Base-by-base conservation (phyloP, 1,140 invertebrate genomes). In the Spodoptera frugiperda region DNA sequence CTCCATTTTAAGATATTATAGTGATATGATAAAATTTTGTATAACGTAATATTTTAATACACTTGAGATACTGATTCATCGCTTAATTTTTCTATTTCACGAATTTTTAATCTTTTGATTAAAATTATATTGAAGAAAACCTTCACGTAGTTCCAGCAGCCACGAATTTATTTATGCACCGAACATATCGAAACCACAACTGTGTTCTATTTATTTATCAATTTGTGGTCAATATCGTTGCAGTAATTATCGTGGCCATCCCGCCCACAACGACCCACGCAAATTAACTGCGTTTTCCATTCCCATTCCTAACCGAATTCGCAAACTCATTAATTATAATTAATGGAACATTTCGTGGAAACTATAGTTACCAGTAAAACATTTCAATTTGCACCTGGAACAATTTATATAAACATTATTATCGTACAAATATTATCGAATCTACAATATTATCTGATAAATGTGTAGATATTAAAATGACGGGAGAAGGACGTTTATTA, bases 151-250 rank as follows among this genome's bases (percentile, higher is more conserved):
- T n/a, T n/a, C n/a, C n/a, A n/a, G n/a, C 3, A 25, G 21, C 1
- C 21, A 25, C 21, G 21, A 25, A 25, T 25, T 25, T 25, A 25
- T 25, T 3, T 3, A 6, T 8, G 8, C 17, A 63, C 30, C 30
- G 30, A 55, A 17, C 4, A n/a, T 17, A 33, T 30, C 33, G 9
- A 4, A 17, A 63, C 59, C 33, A 19, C 30, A 63, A 39, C 44
- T 19, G 55, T 8, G n/a, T 1, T 59, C 25, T 21, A 59, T 15
- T 59, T 59, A 44, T 63, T 44, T 63, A 61, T 44, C 57, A 61
- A 39, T 44, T 44, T 61, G 57, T 61, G 57, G 57, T 61, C 33
- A 44, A 44, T 11, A 61, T 61, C 30, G 57, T 61, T 44, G 39
- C 30, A 44, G 11, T 61, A 10, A 44, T 61, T 61, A 17, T 33